Conservation (phyloP, 2,888 invertebrate genomes). For the Melangyna quadrimaculata region DNA sequence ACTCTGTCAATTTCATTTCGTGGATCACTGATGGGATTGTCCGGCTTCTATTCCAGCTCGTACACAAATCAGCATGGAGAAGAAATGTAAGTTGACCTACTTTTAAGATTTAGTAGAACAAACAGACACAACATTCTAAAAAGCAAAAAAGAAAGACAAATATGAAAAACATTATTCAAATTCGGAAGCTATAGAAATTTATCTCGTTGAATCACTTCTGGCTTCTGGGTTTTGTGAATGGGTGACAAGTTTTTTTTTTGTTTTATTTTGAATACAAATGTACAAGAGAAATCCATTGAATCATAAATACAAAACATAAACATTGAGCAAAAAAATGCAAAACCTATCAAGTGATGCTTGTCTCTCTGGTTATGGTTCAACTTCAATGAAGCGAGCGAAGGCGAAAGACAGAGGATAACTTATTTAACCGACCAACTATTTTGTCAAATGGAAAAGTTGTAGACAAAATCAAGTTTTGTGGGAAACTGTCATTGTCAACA, state of each 20-base stretch:
- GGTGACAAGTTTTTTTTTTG: not conserved
- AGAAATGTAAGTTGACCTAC: constrained; percentile 80
- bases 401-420: not conserved
- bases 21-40: constrained; percentile 86
- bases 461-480: constrained; percentile 21
- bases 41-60: constrained; percentile 87
- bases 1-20: constrained; percentile 84
- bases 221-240: not conserved
- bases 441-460: constrained; percentile 1
- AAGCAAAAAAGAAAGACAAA: not conserved
- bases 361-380: not conserved
- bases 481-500: constrained; percentile 48
- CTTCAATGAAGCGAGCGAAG: constrained; percentile 62
- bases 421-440: not conserved
- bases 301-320: not conserved
- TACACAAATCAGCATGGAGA: constrained; percentile 81
- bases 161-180: constrained; percentile 1
- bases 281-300: constrained; percentile 46
- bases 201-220: not conserved
- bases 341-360: constrained; percentile 38
- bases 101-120: constrained; percentile 23
- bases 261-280: not conserved
- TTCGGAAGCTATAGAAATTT: constrained; percentile 26
- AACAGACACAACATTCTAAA: not conserved
- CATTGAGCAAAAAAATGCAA: not conserved